Conservation (phyloP, 2,113 vertebrate species). For the Macrotis lagotis region DNA sequence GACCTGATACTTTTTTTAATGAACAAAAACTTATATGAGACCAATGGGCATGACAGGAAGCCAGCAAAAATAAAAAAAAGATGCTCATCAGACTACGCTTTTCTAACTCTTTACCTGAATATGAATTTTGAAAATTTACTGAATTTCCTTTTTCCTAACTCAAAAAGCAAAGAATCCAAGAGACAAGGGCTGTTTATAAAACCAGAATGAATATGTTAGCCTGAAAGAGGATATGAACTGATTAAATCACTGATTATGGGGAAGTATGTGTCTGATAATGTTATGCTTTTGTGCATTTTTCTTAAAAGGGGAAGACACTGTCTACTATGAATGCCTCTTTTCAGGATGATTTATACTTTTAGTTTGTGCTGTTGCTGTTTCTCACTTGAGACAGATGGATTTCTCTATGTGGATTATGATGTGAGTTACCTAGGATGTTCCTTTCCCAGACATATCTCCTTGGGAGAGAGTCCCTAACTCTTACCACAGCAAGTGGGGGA, state of each 20-base stretch:
- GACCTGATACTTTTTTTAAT: background rate
- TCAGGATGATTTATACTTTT: constrained; percentile 43
- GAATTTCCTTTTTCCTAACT: background rate
- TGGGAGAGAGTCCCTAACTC: constrained; percentile 18
- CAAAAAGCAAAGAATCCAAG: background rate
- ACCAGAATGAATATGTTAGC: background rate
- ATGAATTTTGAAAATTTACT: background rate
- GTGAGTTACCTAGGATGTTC: constrained; percentile 53
- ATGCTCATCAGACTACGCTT: background rate
- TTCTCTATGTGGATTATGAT: constrained; percentile 45
- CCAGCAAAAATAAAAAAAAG: constrained; percentile 1
- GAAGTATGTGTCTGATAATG: background rate
- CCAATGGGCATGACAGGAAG: background rate
- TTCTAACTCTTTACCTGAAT: background rate
- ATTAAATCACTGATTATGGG: constrained; percentile 7
- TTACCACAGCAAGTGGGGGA: background rate
- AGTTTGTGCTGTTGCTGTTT: background rate
- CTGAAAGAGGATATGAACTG: constrained; percentile 33
- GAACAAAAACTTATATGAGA: background rate
- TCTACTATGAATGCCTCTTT: constrained; percentile 49
- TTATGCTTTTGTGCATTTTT: constrained; percentile 51
- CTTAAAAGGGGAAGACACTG: background rate
- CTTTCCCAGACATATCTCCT: constrained; percentile 58
- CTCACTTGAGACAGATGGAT: constrained; percentile 33
- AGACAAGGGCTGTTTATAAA: constrained; percentile 11